phyloP scores from a whole-genome alignment of 2,888 invertebrate species.

The Andrena camellia region DNA sequence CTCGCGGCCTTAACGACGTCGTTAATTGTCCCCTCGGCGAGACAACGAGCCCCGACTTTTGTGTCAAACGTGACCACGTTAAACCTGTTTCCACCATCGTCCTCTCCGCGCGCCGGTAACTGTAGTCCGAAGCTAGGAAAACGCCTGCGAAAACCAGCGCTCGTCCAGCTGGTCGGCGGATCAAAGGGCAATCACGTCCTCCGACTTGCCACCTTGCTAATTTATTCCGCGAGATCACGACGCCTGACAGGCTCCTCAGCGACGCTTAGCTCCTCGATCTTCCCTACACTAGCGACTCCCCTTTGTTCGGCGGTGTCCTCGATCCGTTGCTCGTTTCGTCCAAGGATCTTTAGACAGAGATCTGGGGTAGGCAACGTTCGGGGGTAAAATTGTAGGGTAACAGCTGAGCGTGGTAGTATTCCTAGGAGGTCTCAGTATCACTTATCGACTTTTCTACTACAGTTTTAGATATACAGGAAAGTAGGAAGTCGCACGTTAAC shows the following conservation, averaged over 20 bases:
- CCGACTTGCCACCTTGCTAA: not conserved
- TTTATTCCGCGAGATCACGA: not conserved
- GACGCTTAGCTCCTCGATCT: not conserved
- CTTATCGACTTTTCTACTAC: too few relatives aligned
- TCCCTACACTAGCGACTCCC: not conserved
- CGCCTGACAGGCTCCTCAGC: not conserved
- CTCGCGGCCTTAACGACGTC: constrained; percentile 53
- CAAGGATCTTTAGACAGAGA: too few relatives aligned
- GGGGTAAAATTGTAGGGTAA: too few relatives aligned
- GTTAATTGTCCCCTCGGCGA: constrained; percentile 59
- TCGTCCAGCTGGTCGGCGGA: constrained; percentile 1
- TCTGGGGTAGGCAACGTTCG: too few relatives aligned
- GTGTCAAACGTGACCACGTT: constrained; percentile 38
- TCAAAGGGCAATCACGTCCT: constrained; percentile 12
- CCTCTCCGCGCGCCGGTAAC: constrained; percentile 44
- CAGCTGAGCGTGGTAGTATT: too few relatives aligned
- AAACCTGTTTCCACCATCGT: constrained; percentile 48
- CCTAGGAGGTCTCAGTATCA: too few relatives aligned
- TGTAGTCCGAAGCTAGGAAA: constrained; percentile 41
- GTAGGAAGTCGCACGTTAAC: too few relatives aligned
- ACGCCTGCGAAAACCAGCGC: constrained; percentile 2
- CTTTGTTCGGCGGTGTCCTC: not conserved
- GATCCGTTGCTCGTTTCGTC: not conserved
- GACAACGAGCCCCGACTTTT: constrained; percentile 48
- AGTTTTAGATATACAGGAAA: too few relatives aligned